Base-by-base conservation (phyloP, 2,888 invertebrate species). In the Troides helena region DNA sequence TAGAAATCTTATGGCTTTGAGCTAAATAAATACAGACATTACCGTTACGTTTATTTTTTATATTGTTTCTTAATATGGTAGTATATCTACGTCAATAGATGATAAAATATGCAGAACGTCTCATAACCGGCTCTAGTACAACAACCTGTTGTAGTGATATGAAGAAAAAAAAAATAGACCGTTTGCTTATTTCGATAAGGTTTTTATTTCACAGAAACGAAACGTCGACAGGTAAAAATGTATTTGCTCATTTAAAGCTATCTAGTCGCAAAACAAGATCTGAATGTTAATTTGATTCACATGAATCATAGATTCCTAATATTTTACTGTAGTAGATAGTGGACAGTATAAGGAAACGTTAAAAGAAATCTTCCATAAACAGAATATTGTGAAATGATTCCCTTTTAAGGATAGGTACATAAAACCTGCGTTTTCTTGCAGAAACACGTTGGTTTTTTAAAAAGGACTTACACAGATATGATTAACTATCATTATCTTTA, bases 21-120 rank as follows among this genome's bases (percentile, higher is more conserved):
- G 25, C 23, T 58, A 53, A 58, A 21, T 25, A 58, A 14, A 58
- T 2, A 14, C 14, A 43, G 10, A 65, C 25, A 50, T 21, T 10
- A 60, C 60, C 65, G 65, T 66, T 66, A 66, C 30, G 36, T 21
- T 66, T 25, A 21, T 59, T 65, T n/a, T 39, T 30, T 7, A 25
- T 30, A 46, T 59, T 46, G 17, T 65, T 57, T 58, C 8, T 58
- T 58, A 12, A 58, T 23, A 58, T 58, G 57, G 36, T 7, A 36
- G 36, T 60, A 23, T 21, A 25, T 46, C 7, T 59, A 58, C 39
- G 56, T 65, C 64, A 64, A 36, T 21, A 69, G n/a, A 30, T 70
- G 62, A 63, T 66, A 66, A 70, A 63, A 62, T 63, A 63, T 70
- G 63, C 70, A 59, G 50, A 58, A 65, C 36, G 61, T 62, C 57